These are phyloP conservation scores for Ligdia adustata DNA, from an alignment of 2,888 invertebrate species.

Conservation along the genomic window DNA sequence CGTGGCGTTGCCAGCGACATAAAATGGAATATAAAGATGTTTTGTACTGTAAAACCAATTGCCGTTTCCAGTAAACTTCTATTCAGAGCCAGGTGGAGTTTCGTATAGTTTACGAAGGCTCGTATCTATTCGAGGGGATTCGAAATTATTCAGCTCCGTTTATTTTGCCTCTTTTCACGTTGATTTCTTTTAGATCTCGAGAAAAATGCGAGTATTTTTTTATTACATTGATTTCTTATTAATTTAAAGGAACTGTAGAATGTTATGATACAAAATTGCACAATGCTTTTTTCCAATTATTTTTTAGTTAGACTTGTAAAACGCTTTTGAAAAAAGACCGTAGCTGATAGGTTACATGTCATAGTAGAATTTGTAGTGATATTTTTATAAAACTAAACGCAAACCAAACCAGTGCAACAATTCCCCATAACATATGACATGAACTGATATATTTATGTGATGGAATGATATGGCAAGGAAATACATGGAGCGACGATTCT, in stretches of 20 bases:
- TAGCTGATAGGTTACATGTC: no score
- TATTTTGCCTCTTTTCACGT: conserved; percentile 53
- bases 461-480: conserved; percentile 79
- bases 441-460: not conserved
- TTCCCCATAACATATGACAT: no score
- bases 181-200: conserved; percentile 32
- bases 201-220: conserved; percentile 30
- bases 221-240: conserved; percentile 23
- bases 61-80: conserved; percentile 41
- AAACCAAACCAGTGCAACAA: no score
- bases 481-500: conserved; percentile 81
- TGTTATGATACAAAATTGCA: not conserved
- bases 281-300: no score
- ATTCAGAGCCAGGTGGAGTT: conserved; percentile 50
- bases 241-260: not conserved
- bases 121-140: conserved; percentile 60
- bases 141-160: conserved; percentile 66
- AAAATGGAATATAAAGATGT: not conserved
- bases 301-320: no score
- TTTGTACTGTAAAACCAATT: conserved; percentile 20
- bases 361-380: no score
- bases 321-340: no score
- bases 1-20: not conserved
- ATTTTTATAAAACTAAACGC: no score
- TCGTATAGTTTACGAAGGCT: conserved; percentile 62